phyloP scores from a whole-genome alignment of 2,113 vertebrate genomes.

The Cepphus grylle region DNA sequence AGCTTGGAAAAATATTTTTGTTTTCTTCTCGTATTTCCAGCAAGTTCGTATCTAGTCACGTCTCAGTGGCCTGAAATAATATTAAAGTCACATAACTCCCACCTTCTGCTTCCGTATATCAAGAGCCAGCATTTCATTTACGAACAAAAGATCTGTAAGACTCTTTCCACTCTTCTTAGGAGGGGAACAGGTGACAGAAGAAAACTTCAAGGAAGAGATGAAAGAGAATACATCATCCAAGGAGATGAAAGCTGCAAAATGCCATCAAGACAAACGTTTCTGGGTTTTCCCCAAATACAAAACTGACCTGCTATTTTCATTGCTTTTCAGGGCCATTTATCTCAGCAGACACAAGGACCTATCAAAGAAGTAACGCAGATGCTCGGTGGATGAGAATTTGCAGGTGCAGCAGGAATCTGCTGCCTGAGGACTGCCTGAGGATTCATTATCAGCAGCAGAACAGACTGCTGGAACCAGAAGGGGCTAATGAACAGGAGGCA shows the following conservation, averaged over 20 bases:
- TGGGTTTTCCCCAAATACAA: not conserved
- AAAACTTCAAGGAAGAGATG: slow-evolving; percentile 30
- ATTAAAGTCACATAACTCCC: not conserved
- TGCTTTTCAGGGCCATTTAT: slow-evolving; percentile 55
- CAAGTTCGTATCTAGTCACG: not conserved
- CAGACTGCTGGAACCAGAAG: slow-evolving; percentile 3
- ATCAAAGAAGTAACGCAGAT: not conserved
- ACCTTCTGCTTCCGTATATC: not conserved
- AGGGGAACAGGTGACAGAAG: not conserved
- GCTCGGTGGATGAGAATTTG: slow-evolving; percentile 15
- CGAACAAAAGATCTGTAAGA: not conserved
- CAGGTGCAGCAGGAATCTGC: slow-evolving; percentile 40
- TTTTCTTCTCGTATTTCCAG: not conserved
- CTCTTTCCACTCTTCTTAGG: not conserved
- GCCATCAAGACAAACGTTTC: not conserved
- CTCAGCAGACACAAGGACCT: slow-evolving; percentile 42
- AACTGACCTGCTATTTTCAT: slow-evolving; percentile 53
- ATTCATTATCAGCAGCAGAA: not conserved
- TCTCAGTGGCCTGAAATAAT: not conserved
- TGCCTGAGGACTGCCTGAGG: not conserved
- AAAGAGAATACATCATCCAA: slow-evolving; percentile 13
- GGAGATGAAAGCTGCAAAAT: slow-evolving; percentile 35
- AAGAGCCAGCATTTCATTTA: not conserved
- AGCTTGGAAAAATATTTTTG: not conserved
- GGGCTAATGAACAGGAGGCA: not conserved